Conservation (phyloP, 92 coral and sea anemone species). For the Zoanthus solanderi region DNA sequence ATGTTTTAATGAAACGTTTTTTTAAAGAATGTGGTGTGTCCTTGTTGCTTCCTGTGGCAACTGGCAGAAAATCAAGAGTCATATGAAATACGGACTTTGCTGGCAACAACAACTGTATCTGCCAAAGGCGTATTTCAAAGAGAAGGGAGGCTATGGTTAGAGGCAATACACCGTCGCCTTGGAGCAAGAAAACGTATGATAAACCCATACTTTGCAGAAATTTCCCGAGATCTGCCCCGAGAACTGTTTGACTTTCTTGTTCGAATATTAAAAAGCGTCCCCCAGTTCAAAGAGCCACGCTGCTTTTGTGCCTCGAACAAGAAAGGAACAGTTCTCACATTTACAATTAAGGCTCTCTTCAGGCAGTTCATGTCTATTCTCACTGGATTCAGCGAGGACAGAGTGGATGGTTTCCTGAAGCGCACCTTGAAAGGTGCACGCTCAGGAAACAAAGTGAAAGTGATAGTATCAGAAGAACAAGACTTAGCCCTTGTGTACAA, state of each 20-base stretch:
- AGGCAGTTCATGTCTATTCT: background rate
- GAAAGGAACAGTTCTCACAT: background rate
- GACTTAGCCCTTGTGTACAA: background rate
- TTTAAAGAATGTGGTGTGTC: constrained; percentile 6
- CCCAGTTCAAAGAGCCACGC: constrained; percentile 8
- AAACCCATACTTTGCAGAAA: background rate
- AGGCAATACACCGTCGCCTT: constrained; percentile 2
- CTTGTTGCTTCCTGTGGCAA: constrained; percentile 13
- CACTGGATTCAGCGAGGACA: background rate
- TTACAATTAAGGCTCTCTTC: background rate
- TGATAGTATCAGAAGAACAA: background rate
- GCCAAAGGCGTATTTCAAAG: background rate
- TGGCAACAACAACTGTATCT: background rate
- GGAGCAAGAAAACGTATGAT: background rate
- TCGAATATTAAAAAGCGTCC: background rate
- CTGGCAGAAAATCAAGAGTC: background rate
- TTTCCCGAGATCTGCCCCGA: background rate
- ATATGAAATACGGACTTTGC: background rate
- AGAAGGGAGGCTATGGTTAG: background rate
- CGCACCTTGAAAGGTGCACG: constrained; percentile 2
- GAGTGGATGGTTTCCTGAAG: background rate
- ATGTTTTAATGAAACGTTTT: background rate
- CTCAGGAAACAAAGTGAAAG: background rate
- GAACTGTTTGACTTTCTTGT: constrained; percentile 3
- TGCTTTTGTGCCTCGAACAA: background rate